Percentiles rank a stretch among this genome's conserved stretches.
phyloP scores from a whole-genome alignment of 2,113 vertebrate species.

The Tragelaphus scriptus region DNA sequence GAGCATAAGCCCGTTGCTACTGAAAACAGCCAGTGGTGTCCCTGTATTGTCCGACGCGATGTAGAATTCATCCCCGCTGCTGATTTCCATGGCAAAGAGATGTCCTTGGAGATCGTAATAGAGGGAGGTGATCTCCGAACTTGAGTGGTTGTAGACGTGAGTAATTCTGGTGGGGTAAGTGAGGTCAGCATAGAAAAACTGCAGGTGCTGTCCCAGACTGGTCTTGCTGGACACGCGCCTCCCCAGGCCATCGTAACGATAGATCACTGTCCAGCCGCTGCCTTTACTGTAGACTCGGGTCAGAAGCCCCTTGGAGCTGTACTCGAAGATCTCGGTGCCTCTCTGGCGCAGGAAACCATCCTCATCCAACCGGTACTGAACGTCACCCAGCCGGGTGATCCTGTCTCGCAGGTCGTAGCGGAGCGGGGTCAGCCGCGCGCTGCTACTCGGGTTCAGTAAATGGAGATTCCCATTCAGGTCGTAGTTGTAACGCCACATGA shows the following conservation, averaged over 20 bases:
- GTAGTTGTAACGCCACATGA: slow-evolving; percentile 97
- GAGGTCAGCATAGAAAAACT: slow-evolving; percentile 97
- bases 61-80: slow-evolving; percentile 97
- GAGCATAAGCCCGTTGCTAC: slow-evolving; percentile 94
- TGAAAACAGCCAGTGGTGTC: slow-evolving; percentile 95
- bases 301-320: slow-evolving; percentile 96
- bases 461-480: slow-evolving; percentile 99
- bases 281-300: slow-evolving; percentile 96
- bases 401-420: slow-evolving; percentile 95
- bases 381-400: slow-evolving; percentile 96
- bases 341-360: slow-evolving; percentile 96
- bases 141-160: slow-evolving; percentile 97
- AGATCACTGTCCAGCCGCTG: slow-evolving; percentile 93
- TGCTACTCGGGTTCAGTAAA: slow-evolving; percentile 92
- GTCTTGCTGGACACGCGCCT: slow-evolving; percentile 94
- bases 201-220: slow-evolving; percentile 93
- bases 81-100: slow-evolving; percentile 98
- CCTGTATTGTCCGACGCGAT: slow-evolving; percentile 97
- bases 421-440: slow-evolving; percentile 89
- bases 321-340: slow-evolving; percentile 95
- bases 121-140: slow-evolving; percentile 96
- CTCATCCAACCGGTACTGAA: slow-evolving; percentile 96
- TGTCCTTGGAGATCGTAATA: slow-evolving; percentile 99
- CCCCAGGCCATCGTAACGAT: slow-evolving; percentile 95
- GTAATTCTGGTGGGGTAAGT: slow-evolving; percentile 95